Conservation (phyloP, 1,140 invertebrate species). For the Temnothorax longispinosus region DNA sequence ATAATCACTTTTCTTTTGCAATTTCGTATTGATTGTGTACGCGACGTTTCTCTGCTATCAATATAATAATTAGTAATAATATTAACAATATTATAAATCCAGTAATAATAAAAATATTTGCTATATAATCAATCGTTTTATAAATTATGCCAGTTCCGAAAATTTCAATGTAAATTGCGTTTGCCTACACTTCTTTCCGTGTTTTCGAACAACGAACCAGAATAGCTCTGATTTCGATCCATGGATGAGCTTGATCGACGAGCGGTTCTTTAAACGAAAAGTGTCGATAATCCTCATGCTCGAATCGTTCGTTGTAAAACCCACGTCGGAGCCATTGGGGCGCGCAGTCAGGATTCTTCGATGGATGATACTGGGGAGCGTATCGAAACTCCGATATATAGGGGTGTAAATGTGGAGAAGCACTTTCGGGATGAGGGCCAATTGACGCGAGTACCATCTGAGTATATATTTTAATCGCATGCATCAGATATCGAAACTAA, state of each 20-base stretch:
- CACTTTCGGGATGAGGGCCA: slow-evolving; percentile 51
- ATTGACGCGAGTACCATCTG: slow-evolving; percentile 47
- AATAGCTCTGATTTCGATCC: slow-evolving; percentile 72
- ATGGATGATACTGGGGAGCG: slow-evolving; percentile 69
- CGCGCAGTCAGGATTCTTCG: slow-evolving; percentile 69
- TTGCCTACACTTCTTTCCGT: slow-evolving; percentile 37
- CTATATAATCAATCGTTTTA: neutral
- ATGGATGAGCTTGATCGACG: slow-evolving; percentile 55
- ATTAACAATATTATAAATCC: no score
- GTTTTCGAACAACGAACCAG: slow-evolving; percentile 51
- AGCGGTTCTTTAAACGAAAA: slow-evolving; percentile 11
- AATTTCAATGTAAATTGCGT: neutral
- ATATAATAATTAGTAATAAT: neutral
- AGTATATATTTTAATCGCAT: slow-evolving; percentile 10
- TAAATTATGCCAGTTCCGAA: neutral
- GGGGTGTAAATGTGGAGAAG: slow-evolving; percentile 42
- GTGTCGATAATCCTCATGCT: slow-evolving; percentile 8
- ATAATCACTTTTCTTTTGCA: slow-evolving; percentile 76
- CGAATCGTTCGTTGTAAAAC: slow-evolving; percentile 26
- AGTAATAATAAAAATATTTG: neutral
- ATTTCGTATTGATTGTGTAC: slow-evolving; percentile 22
- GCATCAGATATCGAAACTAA: neutral
- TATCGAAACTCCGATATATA: slow-evolving; percentile 73
- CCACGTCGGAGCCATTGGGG: slow-evolving; percentile 15
- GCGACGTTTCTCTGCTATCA: slow-evolving; percentile 17